Percentiles rank a stretch among this genome's conserved stretches.
These are phyloP conservation scores for Dasypus novemcinctus DNA, from an alignment of 2,113 vertebrate species.

Conservation along the genomic window DNA sequence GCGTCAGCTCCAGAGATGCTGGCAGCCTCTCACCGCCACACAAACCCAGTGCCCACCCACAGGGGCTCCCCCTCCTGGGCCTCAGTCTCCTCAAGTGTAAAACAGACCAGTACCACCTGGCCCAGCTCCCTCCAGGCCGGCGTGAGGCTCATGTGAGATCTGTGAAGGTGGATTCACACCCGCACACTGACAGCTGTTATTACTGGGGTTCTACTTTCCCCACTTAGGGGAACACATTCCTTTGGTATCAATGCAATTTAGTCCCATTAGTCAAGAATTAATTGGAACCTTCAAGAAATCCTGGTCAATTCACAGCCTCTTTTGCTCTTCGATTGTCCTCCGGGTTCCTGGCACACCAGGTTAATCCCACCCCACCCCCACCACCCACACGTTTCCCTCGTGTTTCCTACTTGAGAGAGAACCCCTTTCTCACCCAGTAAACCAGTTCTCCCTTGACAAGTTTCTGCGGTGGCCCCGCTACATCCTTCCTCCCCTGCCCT, in stretches of 20 bases:
- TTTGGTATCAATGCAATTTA: background rate
- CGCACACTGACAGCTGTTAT: background rate
- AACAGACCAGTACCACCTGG: background rate
- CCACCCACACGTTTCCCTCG: conserved; percentile 38
- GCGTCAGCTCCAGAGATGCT: background rate
- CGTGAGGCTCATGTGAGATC: background rate
- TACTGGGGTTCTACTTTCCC: background rate
- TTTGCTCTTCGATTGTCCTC: conserved; percentile 72
- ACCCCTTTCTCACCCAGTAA: conserved; percentile 53
- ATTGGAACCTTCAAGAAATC: background rate
- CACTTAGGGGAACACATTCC: background rate
- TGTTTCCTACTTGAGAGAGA: background rate
- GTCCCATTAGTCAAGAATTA: background rate
- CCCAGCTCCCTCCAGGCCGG: background rate
- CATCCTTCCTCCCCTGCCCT: conserved; percentile 40
- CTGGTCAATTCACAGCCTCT: background rate
- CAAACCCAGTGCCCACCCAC: background rate
- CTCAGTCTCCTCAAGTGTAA: background rate
- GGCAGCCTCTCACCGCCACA: background rate
- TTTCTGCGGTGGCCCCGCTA: conserved; percentile 47
- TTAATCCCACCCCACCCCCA: background rate
- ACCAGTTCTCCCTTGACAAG: conserved; percentile 16
- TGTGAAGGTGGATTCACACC: background rate
- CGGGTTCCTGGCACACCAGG: conserved; percentile 60
- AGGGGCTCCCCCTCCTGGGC: background rate